Conservation (phyloP, 2,113 vertebrate species). For the Pygoscelis antarcticus region DNA sequence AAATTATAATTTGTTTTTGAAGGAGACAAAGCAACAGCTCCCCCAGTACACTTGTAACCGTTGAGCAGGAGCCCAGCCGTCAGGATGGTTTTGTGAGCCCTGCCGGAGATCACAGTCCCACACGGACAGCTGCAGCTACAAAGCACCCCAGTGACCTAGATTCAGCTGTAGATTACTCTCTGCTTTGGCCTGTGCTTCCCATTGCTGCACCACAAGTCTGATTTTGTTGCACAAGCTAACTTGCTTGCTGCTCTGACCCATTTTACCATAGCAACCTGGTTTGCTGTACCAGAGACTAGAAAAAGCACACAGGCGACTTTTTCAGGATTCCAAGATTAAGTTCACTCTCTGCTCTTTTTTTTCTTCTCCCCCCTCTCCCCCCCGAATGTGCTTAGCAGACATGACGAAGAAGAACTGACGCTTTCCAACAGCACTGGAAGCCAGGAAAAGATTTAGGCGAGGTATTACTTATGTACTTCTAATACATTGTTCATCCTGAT, state of each 20-base stretch:
- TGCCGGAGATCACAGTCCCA: conserved; percentile 59
- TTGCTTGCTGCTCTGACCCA: conserved; percentile 83
- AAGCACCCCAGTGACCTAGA: conserved; percentile 89
- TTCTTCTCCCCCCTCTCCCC: not conserved
- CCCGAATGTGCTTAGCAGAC: conserved; percentile 29
- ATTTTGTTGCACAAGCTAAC: conserved; percentile 77
- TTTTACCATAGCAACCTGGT: conserved; percentile 86
- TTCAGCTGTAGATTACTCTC: conserved; percentile 83
- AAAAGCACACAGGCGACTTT: conserved; percentile 52
- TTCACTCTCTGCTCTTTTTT: conserved; percentile 48
- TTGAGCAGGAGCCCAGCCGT: conserved; percentile 40
- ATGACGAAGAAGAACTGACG: conserved; percentile 8
- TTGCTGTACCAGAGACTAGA: conserved; percentile 56
- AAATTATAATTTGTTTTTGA: conserved; percentile 54
- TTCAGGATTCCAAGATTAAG: conserved; percentile 73
- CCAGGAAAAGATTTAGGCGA: conserved; percentile 29
- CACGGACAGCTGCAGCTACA: conserved; percentile 76
- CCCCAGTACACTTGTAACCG: not conserved
- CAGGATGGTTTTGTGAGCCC: conserved; percentile 56
- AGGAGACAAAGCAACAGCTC: conserved; percentile 55
- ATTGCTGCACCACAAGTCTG: conserved; percentile 57
- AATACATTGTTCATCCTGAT: not conserved
- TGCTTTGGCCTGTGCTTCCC: conserved; percentile 68
- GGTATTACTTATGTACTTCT: conserved; percentile 6
- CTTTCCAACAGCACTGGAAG: conserved; percentile 34